A percentile compares a stretch with the other conserved stretches of the same genome.
Conservation (phyloP, 2,113 vertebrate species). For the Mola mola region DNA sequence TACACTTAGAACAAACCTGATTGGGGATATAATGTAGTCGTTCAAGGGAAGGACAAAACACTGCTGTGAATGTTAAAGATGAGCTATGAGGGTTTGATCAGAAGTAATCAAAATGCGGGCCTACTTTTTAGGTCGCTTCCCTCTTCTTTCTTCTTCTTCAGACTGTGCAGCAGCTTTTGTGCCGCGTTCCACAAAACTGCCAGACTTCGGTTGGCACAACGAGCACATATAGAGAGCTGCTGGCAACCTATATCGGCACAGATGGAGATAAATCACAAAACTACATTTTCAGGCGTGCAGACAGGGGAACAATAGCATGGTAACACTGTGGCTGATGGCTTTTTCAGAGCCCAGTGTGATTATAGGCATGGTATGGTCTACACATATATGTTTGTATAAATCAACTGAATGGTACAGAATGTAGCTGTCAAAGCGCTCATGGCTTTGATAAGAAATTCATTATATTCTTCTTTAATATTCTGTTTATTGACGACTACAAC, state of each 20-base stretch:
- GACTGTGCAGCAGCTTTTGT: slow-evolving; percentile 8
- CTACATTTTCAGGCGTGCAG: slow-evolving; percentile 13
- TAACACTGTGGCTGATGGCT: not conserved
- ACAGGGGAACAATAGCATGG: too few species aligned
- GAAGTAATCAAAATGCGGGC: slow-evolving; percentile 70
- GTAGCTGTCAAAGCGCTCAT: too few species aligned
- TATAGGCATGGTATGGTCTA: not conserved
- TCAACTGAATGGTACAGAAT: not conserved
- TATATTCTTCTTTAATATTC: too few species aligned
- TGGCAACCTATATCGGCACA: slow-evolving; percentile 1
- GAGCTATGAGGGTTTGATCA: slow-evolving; percentile 70
- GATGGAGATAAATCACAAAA: slow-evolving; percentile 27
- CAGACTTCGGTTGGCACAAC: slow-evolving; percentile 11
- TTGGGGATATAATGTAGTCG: slow-evolving; percentile 77
- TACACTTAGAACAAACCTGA: slow-evolving; percentile 71
- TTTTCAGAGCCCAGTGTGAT: not conserved
- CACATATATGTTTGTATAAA: not conserved
- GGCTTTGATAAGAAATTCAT: too few species aligned
- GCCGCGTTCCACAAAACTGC: not conserved
- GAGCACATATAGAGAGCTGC: too few species aligned
- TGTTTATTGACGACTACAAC: too few species aligned
- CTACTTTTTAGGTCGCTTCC: slow-evolving; percentile 61
- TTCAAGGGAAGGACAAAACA: slow-evolving; percentile 60
- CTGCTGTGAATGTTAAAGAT: slow-evolving; percentile 73
- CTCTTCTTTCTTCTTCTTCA: slow-evolving; percentile 24